Percentiles rank a stretch among this genome's conserved stretches.
phyloP scores from a whole-genome alignment of 1,140 invertebrate genomes.

The Steinernema feltiae region DNA sequence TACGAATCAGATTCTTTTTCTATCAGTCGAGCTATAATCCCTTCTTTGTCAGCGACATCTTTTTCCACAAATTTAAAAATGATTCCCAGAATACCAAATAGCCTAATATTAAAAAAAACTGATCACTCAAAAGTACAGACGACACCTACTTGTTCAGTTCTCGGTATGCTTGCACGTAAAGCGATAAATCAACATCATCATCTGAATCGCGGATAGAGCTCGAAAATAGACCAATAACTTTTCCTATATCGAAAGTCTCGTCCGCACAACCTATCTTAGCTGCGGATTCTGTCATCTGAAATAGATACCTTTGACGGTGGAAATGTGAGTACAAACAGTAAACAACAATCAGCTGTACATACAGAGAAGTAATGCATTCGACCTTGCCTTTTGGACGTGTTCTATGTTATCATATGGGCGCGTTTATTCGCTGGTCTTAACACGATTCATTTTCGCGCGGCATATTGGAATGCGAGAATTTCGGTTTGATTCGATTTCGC shows the following conservation, averaged over 20 bases:
- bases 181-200: slow-evolving; percentile 18
- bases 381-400: not conserved
- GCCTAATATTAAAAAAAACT: slow-evolving; percentile 8
- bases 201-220: not conserved
- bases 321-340: not conserved
- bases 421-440: no score
- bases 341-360: no score
- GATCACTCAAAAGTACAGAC: not conserved
- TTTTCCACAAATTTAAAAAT: slow-evolving; percentile 28
- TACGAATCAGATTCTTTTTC: not conserved
- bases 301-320: not conserved
- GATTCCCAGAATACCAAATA: slow-evolving; percentile 19
- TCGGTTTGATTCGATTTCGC: not conserved
- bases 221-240: not conserved
- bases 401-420: no score
- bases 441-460: no score
- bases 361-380: no score
- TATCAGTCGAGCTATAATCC: slow-evolving; percentile 15
- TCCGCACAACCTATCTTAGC: no score
- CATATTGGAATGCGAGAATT: no score
- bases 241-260: not conserved
- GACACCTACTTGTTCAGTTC: slow-evolving; percentile 22
- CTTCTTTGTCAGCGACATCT: slow-evolving; percentile 23
- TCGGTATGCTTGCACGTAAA: slow-evolving; percentile 22
- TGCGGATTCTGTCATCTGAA: no score